These are phyloP conservation scores for Chaetodon auriga DNA, from an alignment of 2,113 vertebrate species.

Conservation along the genomic window DNA sequence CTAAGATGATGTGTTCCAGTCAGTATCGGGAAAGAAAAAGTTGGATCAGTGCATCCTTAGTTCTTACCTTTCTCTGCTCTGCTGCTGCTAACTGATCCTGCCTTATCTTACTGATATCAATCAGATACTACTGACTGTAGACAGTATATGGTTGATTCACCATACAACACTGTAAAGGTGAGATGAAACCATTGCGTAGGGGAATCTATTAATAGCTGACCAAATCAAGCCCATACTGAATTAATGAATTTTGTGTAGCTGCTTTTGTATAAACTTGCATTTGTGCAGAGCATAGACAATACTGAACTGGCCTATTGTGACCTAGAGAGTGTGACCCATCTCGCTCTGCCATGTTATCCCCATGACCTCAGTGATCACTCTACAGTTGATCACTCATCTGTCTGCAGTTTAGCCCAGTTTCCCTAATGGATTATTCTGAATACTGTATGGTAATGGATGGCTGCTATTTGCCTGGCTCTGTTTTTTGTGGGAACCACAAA, in stretches of 20 bases:
- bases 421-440: neutral
- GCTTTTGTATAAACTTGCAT: too few relatives aligned
- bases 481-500: too few relatives aligned
- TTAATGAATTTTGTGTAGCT: too few relatives aligned
- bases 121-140: neutral
- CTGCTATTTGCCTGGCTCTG: neutral
- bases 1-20: neutral
- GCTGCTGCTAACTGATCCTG: too few relatives aligned
- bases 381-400: neutral
- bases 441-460: neutral
- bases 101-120: neutral
- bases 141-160: neutral
- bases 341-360: neutral
- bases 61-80: neutral
- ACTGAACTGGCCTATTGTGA: neutral
- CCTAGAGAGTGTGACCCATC: neutral
- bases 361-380: neutral
- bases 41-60: neutral
- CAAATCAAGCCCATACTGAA: neutral
- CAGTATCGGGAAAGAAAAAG: neutral
- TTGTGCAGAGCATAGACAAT: neutral
- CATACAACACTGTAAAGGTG: neutral
- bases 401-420: conserved; percentile 2
- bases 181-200: neutral
- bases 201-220: neutral